Percentiles rank a stretch among this genome's conserved stretches.
Conservation (phyloP, 2,113 vertebrate species). For the Malurus cyaneus region DNA sequence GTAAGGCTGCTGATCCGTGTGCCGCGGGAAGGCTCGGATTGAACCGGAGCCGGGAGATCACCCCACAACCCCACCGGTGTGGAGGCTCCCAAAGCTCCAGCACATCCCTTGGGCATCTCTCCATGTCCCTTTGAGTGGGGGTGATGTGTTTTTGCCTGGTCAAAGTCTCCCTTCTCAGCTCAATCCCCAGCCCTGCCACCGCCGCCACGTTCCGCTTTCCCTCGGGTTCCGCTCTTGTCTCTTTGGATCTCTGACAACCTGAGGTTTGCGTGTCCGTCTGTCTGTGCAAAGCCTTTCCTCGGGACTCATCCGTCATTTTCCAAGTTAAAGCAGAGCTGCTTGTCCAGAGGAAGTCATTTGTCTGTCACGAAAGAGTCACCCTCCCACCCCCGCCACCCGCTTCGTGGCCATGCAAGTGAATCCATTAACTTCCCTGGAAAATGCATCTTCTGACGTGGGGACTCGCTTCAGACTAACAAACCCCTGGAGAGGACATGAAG, state of each 20-base stretch:
- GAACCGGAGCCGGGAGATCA: not conserved
- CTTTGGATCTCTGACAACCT: not conserved
- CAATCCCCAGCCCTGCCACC: not conserved
- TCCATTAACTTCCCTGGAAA: constrained; percentile 59
- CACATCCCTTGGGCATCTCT: not conserved
- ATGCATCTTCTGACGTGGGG: not conserved
- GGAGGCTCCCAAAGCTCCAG: not conserved
- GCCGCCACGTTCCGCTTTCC: rapidly evolving
- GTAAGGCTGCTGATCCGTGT: constrained; percentile 18
- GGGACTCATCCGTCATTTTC: constrained; percentile 23
- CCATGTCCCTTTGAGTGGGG: rapidly evolving
- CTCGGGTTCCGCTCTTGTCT: not conserved
- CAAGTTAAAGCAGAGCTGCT: constrained; percentile 16
- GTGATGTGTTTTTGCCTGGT: not conserved
- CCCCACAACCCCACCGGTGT: not conserved
- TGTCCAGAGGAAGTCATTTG: constrained; percentile 57
- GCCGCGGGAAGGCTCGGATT: not conserved
- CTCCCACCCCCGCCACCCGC: constrained; percentile 4
- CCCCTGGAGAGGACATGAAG: not conserved
- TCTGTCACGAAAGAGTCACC: constrained; percentile 39
- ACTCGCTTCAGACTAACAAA: constrained; percentile 40
- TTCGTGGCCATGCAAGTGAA: not conserved
- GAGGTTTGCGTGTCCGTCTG: not conserved
- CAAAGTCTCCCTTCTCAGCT: not conserved
- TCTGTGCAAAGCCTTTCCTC: not conserved